Evolutionary conservation across 1,140 invertebrate genomes (phyloP), one percentile per base, ranked within the genome.

Genomic region (Cepaea nemoralis): DNA sequence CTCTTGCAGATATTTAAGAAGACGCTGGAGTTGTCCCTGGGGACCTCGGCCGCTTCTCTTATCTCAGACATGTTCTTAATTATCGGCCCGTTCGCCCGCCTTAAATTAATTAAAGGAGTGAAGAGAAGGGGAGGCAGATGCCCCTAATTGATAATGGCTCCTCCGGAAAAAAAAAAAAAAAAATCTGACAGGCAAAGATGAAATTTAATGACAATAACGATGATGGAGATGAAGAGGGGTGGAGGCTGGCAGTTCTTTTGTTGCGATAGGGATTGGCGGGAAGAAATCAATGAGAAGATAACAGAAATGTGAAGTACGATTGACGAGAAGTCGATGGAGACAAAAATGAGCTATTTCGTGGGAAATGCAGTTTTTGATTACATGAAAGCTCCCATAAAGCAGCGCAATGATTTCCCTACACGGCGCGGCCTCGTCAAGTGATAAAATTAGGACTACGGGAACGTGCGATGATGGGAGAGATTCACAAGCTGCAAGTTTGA

Each of bases 61-160:
- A 48, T 74, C 71, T 74, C 42, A 27, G 42, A 74, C 40, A 50
- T 24, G 16, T 74, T 74, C 27, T 74, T 74, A 74, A 74, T 74
- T 48, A 74, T 45, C 0, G n/a, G n/a, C 40, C 40, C 40, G 3
- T 39, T 50, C 19, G 39, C 31, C 71, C 22, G 71, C 50, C 71
- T 74, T 1, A n/a, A n/a, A 42, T 42, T 74, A 74, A 74, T 74
- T 74, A 74, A 74, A 74, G 31, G 10, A 27, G 50, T 74, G 39
- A 24, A 48, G n/a, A 24, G 27, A 31, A 48, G 5, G 42, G 27
- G 42, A n/a, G 0, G 42, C 22, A 48, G 42, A 74, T 48, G 40
- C 33, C 31, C 22, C 8, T 45, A 31, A 74, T 74, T 74, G 42
- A 48, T 45, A 48, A 74, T 39, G 37, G 69, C 19, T n/a, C n/a